Conservation (phyloP, 2,797 vertebrate species). For the Hippopotamyrus pictus region DNA sequence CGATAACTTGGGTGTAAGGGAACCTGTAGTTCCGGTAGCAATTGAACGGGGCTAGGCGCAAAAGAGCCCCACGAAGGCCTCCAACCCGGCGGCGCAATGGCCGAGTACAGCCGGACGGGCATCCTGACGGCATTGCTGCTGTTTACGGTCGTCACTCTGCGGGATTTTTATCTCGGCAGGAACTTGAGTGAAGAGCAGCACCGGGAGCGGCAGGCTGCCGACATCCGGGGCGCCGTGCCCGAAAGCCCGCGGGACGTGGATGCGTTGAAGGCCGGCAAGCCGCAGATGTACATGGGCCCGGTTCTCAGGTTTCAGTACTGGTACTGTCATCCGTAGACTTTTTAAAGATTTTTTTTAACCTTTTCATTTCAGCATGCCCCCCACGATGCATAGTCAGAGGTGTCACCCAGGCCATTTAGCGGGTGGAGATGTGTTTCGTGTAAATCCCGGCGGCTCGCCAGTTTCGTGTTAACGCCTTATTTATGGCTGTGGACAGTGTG, state of each 20-base stretch:
- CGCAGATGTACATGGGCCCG: constrained; percentile 52
- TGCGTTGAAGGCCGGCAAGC: constrained; percentile 38
- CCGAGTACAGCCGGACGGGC: constrained; percentile 57
- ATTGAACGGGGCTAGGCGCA: neutral
- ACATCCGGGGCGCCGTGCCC: constrained; percentile 21
- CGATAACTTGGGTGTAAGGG: neutral
- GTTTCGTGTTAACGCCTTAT: neutral
- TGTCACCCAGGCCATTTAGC: neutral
- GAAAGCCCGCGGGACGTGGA: constrained; percentile 30
- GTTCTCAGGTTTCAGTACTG: constrained; percentile 65
- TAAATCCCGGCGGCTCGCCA: neutral
- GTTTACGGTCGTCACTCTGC: constrained; percentile 57
- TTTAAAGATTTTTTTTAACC: neutral
- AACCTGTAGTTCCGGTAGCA: neutral
- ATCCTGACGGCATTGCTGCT: constrained; percentile 62
- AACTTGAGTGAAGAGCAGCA: constrained; percentile 34
- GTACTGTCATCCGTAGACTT: constrained; percentile 32
- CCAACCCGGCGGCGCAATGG: constrained; percentile 44
- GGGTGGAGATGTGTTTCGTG: neutral
- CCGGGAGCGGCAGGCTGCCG: constrained; percentile 30
- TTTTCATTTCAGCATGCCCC: neutral
- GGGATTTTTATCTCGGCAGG: constrained; percentile 59
- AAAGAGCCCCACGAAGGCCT: neutral
- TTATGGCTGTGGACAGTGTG: neutral
- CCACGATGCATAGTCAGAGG: neutral